Evolutionary conservation across 2,113 vertebrate species (phyloP).

Genomic region (Hystrix cristata): DNA sequence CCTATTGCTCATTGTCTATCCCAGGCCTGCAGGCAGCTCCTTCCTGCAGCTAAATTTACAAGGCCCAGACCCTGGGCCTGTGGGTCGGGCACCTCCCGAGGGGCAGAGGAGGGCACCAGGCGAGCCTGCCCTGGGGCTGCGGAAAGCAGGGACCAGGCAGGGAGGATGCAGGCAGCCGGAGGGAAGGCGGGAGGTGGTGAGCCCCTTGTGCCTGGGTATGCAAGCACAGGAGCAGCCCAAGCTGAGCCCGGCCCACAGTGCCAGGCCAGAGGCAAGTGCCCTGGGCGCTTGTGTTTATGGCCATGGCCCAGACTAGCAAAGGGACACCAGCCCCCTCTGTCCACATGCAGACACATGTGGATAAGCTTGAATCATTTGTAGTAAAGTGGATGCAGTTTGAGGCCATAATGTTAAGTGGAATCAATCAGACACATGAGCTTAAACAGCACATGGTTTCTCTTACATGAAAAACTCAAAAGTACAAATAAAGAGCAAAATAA

Average conservation of each 20-base stretch:
- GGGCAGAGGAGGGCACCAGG: slow-evolving; percentile 50
- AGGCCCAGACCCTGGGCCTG: slow-evolving; percentile 83
- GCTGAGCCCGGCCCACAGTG: not conserved
- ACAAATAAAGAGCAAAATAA: not conserved
- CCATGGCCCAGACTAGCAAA: not conserved
- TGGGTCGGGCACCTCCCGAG: slow-evolving; percentile 46
- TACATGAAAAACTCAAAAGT: no score
- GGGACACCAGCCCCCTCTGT: not conserved
- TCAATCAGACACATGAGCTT: not conserved
- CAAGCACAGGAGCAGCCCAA: not conserved
- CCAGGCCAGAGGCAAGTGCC: not conserved
- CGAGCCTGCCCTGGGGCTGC: not conserved
- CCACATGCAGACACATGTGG: not conserved
- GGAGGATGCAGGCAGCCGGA: not conserved
- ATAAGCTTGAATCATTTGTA: not conserved
- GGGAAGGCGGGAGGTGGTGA: no score
- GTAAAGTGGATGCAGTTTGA: not conserved
- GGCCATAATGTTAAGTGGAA: not conserved
- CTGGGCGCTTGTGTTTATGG: not conserved
- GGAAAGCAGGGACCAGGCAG: not conserved
- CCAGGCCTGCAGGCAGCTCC: slow-evolving; percentile 86
- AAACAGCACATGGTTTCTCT: not conserved
- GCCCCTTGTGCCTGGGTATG: not conserved
- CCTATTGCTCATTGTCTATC: slow-evolving; percentile 94
- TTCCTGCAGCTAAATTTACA: slow-evolving; percentile 91